Conservation (phyloP, 2,113 vertebrate genomes). For the Podarcis raffonei region DNA sequence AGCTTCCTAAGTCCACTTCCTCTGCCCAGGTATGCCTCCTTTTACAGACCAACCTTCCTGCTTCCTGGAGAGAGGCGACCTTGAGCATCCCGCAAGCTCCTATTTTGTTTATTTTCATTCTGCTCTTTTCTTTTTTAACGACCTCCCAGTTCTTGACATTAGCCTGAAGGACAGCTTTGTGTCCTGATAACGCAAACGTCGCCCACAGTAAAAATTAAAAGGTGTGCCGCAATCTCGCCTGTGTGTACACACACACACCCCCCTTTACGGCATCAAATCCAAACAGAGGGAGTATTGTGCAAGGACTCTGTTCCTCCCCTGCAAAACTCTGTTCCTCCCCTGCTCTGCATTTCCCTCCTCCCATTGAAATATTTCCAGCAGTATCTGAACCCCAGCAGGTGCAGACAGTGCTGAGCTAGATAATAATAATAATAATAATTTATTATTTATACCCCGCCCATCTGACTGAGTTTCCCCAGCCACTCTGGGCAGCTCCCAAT, state of each 20-base stretch:
- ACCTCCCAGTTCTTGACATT: neutral
- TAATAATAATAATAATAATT: no score
- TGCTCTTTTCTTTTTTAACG: neutral
- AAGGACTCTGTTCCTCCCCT: no score
- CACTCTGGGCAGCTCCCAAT: no score
- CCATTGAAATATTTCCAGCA: no score
- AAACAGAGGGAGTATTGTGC: neutral
- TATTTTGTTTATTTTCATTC: neutral
- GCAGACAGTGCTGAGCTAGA: no score
- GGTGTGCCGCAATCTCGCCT: neutral
- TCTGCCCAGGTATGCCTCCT: no score
- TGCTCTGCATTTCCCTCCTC: neutral
- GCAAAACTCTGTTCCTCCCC: neutral
- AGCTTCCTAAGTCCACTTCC: no score
- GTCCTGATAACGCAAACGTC: conserved; percentile 16
- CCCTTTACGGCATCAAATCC: neutral
- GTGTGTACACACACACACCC: neutral
- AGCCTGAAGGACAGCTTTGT: neutral
- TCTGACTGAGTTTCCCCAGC: no score
- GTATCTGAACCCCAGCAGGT: no score
- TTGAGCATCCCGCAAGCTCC: neutral
- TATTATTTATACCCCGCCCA: no score
- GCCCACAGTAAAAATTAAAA: neutral
- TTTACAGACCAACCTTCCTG: neutral
- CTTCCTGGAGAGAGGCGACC: no score